Base-by-base conservation (phyloP, 2,888 invertebrate genomes). In the Agonopterix arenella region DNA sequence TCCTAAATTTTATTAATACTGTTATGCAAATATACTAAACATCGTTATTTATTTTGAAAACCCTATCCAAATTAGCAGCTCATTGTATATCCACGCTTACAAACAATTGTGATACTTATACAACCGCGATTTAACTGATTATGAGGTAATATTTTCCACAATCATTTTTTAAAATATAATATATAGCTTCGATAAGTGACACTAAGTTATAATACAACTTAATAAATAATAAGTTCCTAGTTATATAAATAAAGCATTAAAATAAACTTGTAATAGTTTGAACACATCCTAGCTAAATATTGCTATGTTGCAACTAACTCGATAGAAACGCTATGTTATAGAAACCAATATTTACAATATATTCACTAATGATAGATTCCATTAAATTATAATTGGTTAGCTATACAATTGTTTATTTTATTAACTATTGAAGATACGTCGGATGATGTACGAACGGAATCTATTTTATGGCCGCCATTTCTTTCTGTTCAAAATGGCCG, bases 211-310 rank as follows among this genome's bases (percentile, higher is more conserved):
- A 70, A 72, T 11, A 36, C 73, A 76, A 80, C 76, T 76, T 75
- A 77, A 79, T 83, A 76, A 81, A 82, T 78, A 81, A 80, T 83
- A 81, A 69, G 62, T 11, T 68, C 66, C 81, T 84, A 80, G 69
- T 76, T 70, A 82, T 28, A 83, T 83, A 84, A 86, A 83, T 81
- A 76, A 76, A 78, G 74, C 76, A 66, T 73, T 76, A 72, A 63
- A 79, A 77, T 70, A 76, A 79, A 73, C 70, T 68, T 76, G 74
- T 78, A 74, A 67, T 67, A 73, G 73, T 81, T 79, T 84, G 86
- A 86, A 89, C 86, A 84, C 85, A 83, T 84, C 84, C 85, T 86
- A 89, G 79, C 84, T 86, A 88, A 71, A 76, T 82, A 84, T 84
- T 79, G 80, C 84, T 85, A 86, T 73, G 61, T 59, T 65, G 66